Evolutionary conservation across 2,113 vertebrate species (phyloP).

Genomic region (Varanus salvator): DNA sequence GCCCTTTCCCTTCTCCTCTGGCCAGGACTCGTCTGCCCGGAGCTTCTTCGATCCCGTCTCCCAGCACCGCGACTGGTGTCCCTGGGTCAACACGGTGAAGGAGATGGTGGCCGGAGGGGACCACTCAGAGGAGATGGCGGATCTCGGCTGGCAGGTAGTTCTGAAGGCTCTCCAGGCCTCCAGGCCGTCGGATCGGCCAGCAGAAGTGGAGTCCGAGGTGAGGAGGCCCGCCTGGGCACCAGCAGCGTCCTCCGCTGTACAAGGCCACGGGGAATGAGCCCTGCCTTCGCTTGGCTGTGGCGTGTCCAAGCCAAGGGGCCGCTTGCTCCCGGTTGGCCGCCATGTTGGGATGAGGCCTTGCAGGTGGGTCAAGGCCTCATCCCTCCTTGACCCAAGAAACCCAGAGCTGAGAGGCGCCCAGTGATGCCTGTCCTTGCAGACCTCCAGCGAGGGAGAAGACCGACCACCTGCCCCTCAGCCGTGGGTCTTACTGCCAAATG

Average conservation of each 20-base stretch:
- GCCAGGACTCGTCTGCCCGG: conserved; percentile 81
- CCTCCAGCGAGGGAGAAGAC: background rate
- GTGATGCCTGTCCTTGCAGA: background rate
- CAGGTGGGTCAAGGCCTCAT: background rate
- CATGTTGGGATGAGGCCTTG: background rate
- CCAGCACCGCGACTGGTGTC: conserved; percentile 97
- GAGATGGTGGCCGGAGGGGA: conserved; percentile 29
- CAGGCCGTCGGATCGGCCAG: conserved; percentile 69
- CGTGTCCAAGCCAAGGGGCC: background rate
- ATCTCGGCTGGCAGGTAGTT: conserved; percentile 86
- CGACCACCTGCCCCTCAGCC: no score
- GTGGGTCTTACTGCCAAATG: background rate
- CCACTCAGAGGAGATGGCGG: background rate
- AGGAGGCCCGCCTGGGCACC: conserved; percentile 37
- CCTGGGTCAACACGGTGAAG: conserved; percentile 84
- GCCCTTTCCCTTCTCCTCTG: background rate
- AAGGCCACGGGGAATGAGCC: no score
- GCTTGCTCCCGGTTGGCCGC: background rate
- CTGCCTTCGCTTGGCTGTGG: no score
- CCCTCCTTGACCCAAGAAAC: background rate
- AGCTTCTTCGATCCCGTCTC: conserved; percentile 87
- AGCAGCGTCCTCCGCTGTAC: background rate
- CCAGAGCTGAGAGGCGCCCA: background rate
- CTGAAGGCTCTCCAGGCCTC: conserved; percentile 82
- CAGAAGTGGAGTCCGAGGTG: conserved; percentile 71